Base-by-base conservation (phyloP, 2,888 invertebrate species). In the Keiferia lycopersicella region DNA sequence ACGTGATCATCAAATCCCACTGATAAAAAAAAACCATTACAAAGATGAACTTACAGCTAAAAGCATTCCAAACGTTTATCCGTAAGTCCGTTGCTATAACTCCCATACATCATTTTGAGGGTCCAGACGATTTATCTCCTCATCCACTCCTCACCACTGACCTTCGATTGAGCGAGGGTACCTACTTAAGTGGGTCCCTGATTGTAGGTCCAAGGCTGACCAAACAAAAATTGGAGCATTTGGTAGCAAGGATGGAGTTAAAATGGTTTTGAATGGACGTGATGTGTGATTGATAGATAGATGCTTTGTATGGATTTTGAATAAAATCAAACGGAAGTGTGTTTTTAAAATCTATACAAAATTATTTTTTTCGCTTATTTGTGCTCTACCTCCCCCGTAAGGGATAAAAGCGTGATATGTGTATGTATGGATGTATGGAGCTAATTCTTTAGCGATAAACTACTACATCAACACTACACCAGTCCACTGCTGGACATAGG, bases 141-240 rank as follows among this genome's bases (percentile, higher is more conserved):
- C 18, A 53, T 26, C 26, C 26, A 38, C 58, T 58, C 58, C 26
- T 39, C 20, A 58, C 58, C 58, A 22, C 14, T 39, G 58, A 39
- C 58, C 58, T 58, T 58, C 58, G 58, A 58, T 58, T 58, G 58
- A 18, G 22, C 10, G 18, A 38, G 58, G 56, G 11, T 56, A 56
- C 26, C 30, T 34, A 26, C 30, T 26, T 56, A 34, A 56, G 56
- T 56, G 34, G 56, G 22, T 22, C 2, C n/a, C 14, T 6, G 51
- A 56, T 56, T 26, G 56, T 56, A 16, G 26, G 11, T 51, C 22
- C 56, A 56, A 56, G 56, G 56, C 11, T 56, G 56, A 14, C 34
- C 16, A 10, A 56, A 30, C 6, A 34, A 26, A 26, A 34, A 22
- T 53, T 34, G 56, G 34, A 56, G 56, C 56, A 34, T 56, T n/a